Evolutionary conservation across 2,113 vertebrate genomes (phyloP).

Genomic region (Mustela nigripes): DNA sequence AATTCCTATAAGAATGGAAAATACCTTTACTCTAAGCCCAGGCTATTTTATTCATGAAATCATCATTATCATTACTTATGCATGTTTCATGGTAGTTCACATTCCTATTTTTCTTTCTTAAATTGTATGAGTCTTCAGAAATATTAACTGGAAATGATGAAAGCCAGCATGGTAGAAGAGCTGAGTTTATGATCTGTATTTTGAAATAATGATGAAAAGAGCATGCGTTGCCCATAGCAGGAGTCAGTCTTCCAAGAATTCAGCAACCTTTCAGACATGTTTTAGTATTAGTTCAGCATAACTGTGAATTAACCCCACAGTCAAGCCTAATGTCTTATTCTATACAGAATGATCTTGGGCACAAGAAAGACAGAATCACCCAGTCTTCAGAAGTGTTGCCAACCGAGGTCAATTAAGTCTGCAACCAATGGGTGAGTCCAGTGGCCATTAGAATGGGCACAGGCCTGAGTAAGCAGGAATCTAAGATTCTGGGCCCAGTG

Average conservation of each 20-base stretch:
- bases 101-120: neutral
- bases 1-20: conserved; percentile 23
- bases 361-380: neutral
- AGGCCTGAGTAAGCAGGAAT: neutral
- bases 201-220: conserved; percentile 49
- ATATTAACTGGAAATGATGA: conserved; percentile 33
- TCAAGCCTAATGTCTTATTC: neutral
- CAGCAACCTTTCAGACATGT: neutral
- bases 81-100: conserved; percentile 18
- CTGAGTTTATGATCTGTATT: neutral
- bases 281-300: neutral
- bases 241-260: neutral
- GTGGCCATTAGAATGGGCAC: neutral
- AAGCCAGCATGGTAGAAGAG: neutral
- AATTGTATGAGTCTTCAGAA: conserved; percentile 7
- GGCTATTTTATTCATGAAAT: conserved; percentile 46
- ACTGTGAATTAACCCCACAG: neutral
- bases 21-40: neutral
- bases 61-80: conserved; percentile 26
- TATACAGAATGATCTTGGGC: neutral
- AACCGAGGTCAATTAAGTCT: neutral
- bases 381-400: neutral
- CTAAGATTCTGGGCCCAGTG: neutral
- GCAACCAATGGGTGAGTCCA: neutral
- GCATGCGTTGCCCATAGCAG: neutral